Percentiles rank a stretch among this genome's conserved stretches.
Evolutionary conservation across 2,797 vertebrate genomes (phyloP).

Genomic region (Rallus crepitans): DNA sequence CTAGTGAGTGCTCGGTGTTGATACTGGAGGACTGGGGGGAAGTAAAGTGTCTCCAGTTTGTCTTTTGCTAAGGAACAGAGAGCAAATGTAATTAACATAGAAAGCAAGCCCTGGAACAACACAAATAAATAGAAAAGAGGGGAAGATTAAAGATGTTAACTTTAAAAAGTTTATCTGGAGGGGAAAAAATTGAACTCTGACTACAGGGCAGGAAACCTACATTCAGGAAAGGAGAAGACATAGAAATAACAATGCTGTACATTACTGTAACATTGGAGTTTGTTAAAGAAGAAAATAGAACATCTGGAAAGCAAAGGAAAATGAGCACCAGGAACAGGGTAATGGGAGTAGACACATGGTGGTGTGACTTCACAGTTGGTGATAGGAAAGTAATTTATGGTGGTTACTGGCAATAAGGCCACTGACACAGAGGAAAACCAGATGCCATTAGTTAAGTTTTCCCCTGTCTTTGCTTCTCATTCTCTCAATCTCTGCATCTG

Average conservation of each 20-base stretch:
- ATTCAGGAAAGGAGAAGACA: background rate
- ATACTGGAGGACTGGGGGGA: background rate
- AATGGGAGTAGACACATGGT: background rate
- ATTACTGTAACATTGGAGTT: background rate
- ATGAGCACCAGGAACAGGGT: background rate
- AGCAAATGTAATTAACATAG: background rate
- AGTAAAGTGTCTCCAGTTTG: background rate
- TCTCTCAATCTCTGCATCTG: background rate
- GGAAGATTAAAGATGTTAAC: background rate
- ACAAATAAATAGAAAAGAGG: background rate
- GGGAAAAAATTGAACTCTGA: background rate
- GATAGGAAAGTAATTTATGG: background rate
- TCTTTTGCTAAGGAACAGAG: background rate
- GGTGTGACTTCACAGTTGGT: background rate
- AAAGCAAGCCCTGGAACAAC: background rate
- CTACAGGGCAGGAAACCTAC: background rate
- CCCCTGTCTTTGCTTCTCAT: background rate
- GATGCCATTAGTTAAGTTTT: background rate
- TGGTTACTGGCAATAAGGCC: background rate
- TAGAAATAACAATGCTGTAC: background rate
- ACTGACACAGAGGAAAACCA: background rate
- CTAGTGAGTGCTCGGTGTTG: background rate
- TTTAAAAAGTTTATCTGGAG: background rate
- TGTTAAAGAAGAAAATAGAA: background rate
- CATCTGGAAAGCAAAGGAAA: background rate